These are phyloP conservation scores for Dynastes tityus DNA, from an alignment of 2,888 invertebrate species.

Conservation along the genomic window DNA sequence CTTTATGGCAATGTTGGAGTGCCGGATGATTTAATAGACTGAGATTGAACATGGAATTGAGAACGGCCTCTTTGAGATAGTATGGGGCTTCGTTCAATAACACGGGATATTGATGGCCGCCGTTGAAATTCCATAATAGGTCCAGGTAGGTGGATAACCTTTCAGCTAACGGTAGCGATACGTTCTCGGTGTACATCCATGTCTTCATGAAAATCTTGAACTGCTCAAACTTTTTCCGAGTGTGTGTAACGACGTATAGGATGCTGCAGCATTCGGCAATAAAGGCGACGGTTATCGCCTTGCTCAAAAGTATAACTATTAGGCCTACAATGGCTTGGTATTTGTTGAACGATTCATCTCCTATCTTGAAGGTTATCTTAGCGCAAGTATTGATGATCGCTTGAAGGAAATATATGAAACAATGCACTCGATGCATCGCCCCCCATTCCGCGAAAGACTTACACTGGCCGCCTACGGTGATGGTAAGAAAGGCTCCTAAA, in stretches of 20 bases:
- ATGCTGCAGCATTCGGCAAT: constrained; percentile 49
- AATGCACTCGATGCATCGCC: not conserved
- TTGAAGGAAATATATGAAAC: constrained; percentile 32
- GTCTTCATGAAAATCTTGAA: constrained; percentile 42
- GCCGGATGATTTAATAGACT: constrained; percentile 57
- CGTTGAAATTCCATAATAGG: constrained; percentile 41
- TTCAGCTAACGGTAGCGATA: constrained; percentile 41
- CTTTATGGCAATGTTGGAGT: constrained; percentile 57
- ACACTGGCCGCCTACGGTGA: constrained; percentile 3
- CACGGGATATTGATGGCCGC: constrained; percentile 45
- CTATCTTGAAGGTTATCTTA: not conserved
- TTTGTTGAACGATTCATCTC: not conserved
- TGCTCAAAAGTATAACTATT: constrained; percentile 26
- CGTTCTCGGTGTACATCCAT: constrained; percentile 43
- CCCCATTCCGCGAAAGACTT: no score
- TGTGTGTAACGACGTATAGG: constrained; percentile 38
- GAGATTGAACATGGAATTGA: constrained; percentile 59
- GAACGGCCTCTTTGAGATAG: constrained; percentile 58
- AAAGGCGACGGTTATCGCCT: constrained; percentile 35
- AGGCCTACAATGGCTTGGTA: not conserved
- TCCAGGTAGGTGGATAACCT: constrained; percentile 38
- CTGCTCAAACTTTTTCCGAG: constrained; percentile 34
- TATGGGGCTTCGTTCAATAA: constrained; percentile 58
- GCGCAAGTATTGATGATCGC: constrained; percentile 34
- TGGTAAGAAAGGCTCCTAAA: constrained; percentile 33